Percentiles rank a stretch among this genome's conserved stretches.
Evolutionary conservation across 2,888 invertebrate species (phyloP).

Genomic region (Aleiodes leptofemur): DNA sequence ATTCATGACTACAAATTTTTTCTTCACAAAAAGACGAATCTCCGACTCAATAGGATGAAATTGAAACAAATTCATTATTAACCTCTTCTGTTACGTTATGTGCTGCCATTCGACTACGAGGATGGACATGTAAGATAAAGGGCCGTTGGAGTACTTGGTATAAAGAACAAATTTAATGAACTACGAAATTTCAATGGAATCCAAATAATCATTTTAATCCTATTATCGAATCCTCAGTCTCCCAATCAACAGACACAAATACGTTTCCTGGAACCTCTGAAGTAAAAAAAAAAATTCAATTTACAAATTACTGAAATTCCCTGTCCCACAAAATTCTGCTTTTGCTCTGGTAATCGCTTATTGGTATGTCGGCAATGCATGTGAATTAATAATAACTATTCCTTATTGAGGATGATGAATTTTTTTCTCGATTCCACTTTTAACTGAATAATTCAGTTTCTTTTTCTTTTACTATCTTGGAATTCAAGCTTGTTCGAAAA

Average conservation of each 20-base stretch:
- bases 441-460: slow-evolving; percentile 32
- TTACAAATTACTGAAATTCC: not conserved
- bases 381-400: slow-evolving; percentile 57
- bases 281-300: slow-evolving; percentile 38
- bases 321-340: slow-evolving; percentile 67
- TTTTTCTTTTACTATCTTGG: not conserved
- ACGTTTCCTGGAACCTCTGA: too few relatives aligned
- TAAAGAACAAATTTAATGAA: too few relatives aligned
- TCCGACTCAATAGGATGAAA: too few relatives aligned
- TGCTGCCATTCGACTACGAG: slow-evolving; percentile 18
- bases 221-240: slow-evolving; percentile 50
- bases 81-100: slow-evolving; percentile 7
- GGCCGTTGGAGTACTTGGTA: slow-evolving; percentile 6
- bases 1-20: too few relatives aligned
- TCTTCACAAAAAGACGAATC: too few relatives aligned
- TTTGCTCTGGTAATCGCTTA: slow-evolving; percentile 76
- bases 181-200: too few relatives aligned
- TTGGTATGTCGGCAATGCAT: slow-evolving; percentile 74
- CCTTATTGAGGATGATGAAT: slow-evolving; percentile 36
- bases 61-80: too few relatives aligned
- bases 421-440: not conserved
- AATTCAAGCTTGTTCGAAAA: too few relatives aligned
- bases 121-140: slow-evolving; percentile 23
- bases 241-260: slow-evolving; percentile 10
- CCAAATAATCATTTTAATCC: too few relatives aligned